These are phyloP conservation scores for Illadopsis cleaveri DNA, from an alignment of 2,113 vertebrate species.

Conservation along the genomic window DNA sequence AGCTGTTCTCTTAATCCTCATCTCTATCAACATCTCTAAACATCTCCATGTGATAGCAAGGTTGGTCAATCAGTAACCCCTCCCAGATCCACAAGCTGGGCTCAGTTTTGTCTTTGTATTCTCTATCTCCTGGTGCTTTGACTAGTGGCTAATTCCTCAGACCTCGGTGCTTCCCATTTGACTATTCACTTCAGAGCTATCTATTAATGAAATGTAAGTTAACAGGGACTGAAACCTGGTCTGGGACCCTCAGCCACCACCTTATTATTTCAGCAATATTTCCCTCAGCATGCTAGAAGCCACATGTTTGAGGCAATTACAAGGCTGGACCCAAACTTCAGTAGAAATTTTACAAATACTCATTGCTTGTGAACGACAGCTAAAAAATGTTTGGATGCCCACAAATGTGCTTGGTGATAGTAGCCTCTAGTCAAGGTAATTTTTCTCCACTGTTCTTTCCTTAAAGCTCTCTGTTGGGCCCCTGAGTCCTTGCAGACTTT, in stretches of 20 bases:
- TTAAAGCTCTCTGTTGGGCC: neutral
- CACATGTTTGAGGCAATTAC: neutral
- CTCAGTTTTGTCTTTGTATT: slow-evolving; percentile 20
- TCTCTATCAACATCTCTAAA: slow-evolving; percentile 27
- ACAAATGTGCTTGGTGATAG: neutral
- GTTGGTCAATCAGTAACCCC: neutral
- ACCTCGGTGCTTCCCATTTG: neutral
- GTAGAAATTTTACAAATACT: neutral
- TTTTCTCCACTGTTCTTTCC: neutral
- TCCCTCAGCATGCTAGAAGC: neutral
- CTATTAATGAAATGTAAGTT: neutral
- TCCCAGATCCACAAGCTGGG: neutral
- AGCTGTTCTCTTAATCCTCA: slow-evolving; percentile 47
- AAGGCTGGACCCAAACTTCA: neutral
- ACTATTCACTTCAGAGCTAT: neutral
- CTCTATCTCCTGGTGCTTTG: neutral
- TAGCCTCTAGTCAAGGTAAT: neutral
- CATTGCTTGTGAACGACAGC: neutral
- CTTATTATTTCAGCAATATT: neutral
- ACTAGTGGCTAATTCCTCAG: slow-evolving; percentile 25
- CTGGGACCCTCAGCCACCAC: neutral
- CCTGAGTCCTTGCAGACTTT: neutral
- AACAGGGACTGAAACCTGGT: neutral
- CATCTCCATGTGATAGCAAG: neutral
- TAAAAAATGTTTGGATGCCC: neutral